These are phyloP conservation scores for Enteromius anoplus DNA, from an alignment of 2,797 vertebrate genomes.

Conservation along the genomic window DNA sequence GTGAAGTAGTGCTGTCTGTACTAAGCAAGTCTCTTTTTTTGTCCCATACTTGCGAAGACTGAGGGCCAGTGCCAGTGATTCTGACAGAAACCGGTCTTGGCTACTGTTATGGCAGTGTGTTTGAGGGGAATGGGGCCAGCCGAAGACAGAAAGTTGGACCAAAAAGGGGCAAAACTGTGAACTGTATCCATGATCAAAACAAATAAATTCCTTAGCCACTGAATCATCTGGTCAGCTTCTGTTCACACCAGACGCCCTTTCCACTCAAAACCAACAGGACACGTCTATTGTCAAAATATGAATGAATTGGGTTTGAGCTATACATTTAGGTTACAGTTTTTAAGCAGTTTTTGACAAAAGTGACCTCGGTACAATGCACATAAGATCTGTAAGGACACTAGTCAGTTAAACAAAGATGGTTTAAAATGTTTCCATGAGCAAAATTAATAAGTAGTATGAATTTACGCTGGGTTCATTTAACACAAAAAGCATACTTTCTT, in stretches of 20 bases:
- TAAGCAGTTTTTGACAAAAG: conserved; percentile 5
- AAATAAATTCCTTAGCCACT: conserved; percentile 62
- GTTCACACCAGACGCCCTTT: conserved; percentile 66
- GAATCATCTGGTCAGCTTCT: conserved; percentile 45
- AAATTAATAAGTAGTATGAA: neutral
- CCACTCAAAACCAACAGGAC: conserved; percentile 52
- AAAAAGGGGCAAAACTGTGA: conserved; percentile 39
- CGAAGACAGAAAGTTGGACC: conserved; percentile 68
- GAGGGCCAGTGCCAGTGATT: conserved; percentile 51
- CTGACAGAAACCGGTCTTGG: conserved; percentile 55
- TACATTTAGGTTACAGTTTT: conserved; percentile 22
- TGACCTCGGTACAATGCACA: neutral
- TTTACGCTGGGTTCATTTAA: neutral
- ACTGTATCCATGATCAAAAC: conserved; percentile 61
- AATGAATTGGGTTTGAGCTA: conserved; percentile 46
- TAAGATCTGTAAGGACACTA: neutral
- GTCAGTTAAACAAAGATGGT: neutral
- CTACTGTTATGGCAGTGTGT: conserved; percentile 67
- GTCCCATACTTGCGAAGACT: conserved; percentile 6
- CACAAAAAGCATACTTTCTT: neutral
- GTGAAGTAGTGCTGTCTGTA: neutral
- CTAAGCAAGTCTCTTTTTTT: neutral
- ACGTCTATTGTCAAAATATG: conserved; percentile 53
- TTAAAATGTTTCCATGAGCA: neutral
- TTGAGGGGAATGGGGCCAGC: conserved; percentile 48